Conservation (phyloP, 2,113 vertebrate species). For the Phainopepla nitens region DNA sequence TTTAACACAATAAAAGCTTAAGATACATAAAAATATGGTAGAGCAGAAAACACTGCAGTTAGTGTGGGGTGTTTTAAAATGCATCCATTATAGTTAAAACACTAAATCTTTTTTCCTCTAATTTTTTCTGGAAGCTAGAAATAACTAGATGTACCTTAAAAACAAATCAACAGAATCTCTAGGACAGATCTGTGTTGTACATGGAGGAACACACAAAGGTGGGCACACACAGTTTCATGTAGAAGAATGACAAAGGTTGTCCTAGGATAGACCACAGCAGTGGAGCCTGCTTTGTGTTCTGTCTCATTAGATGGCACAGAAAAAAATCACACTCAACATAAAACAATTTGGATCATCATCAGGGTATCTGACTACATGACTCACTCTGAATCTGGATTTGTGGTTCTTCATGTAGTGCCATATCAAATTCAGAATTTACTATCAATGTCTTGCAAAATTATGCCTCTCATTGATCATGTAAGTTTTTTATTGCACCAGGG, state of each 20-base stretch:
- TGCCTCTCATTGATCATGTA: not conserved
- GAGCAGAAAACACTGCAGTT: not conserved
- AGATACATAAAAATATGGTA: not conserved
- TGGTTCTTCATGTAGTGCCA: not conserved
- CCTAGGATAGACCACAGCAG: fast-evolving
- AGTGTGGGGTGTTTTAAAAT: not conserved
- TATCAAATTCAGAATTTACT: not conserved
- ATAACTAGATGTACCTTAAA: not conserved
- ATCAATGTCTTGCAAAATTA: not conserved
- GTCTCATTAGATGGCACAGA: not conserved
- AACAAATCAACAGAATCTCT: not conserved
- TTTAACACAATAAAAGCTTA: not conserved
- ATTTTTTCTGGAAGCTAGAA: not conserved
- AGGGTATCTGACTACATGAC: not conserved
- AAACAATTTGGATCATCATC: not conserved
- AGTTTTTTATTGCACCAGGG: not conserved
- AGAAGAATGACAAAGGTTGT: not conserved
- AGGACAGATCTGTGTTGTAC: not conserved
- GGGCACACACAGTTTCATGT: not conserved
- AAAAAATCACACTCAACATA: not conserved
- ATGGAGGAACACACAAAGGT: not conserved
- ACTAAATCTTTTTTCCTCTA: not conserved
- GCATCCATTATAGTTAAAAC: not conserved
- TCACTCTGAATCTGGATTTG: not conserved
- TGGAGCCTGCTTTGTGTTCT: not conserved